A percentile compares a stretch with the other conserved stretches of the same genome.
phyloP scores from a whole-genome alignment of 2,113 vertebrate species.

The Dinomys branickii region DNA sequence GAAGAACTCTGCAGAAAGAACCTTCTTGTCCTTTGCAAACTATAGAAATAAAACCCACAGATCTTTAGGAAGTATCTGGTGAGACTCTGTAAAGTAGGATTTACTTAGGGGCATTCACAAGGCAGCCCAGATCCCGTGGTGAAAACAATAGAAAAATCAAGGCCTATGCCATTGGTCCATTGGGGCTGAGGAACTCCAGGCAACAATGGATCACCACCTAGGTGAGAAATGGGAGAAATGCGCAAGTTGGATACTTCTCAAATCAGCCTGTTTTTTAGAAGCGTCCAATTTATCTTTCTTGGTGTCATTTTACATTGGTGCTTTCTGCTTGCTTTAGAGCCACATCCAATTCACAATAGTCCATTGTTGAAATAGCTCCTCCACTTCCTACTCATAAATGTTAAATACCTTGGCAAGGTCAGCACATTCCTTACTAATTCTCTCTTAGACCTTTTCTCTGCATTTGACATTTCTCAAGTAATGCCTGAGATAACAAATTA shows the following conservation, averaged over 20 bases:
- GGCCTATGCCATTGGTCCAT: neutral
- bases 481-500: slow-evolving; percentile 41
- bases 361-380: neutral
- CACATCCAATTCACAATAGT: neutral
- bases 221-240: neutral
- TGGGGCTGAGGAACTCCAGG: neutral
- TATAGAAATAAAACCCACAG: neutral
- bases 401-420: slow-evolving; percentile 21
- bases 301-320: neutral
- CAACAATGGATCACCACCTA: neutral
- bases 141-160: neutral
- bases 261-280: slow-evolving; percentile 16
- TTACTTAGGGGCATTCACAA: neutral
- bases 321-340: slow-evolving; percentile 11
- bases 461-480: slow-evolving; percentile 42
- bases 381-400: slow-evolving; percentile 27
- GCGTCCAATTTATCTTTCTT: neutral
- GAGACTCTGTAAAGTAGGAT: neutral
- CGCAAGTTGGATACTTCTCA: too few relatives aligned
- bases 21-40: neutral
- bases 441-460: neutral
- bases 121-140: neutral
- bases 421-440: neutral
- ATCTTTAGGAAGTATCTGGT: neutral
- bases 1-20: neutral